Conservation (phyloP, 2,888 invertebrate genomes). For the Microchrysa polita region DNA sequence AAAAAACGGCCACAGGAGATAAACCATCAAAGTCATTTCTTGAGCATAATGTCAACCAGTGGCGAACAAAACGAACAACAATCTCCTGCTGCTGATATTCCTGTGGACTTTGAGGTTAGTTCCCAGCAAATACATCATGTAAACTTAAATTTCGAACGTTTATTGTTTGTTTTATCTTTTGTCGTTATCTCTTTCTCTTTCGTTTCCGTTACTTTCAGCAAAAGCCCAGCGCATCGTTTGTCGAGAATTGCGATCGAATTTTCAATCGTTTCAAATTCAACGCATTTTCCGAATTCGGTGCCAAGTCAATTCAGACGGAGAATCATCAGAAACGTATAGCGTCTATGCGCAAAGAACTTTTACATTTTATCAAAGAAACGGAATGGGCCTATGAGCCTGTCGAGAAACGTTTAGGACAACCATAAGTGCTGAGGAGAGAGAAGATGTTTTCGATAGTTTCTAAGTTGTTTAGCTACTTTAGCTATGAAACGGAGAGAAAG, state of each 20-base stretch:
- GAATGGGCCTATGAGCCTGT: slow-evolving; percentile 82
- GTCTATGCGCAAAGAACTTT: slow-evolving; percentile 75
- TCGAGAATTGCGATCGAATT: slow-evolving; percentile 54
- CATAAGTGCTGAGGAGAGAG: slow-evolving; percentile 38
- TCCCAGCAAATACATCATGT: too few species aligned
- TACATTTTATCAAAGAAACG: slow-evolving; percentile 80
- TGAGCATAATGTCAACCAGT: slow-evolving; percentile 25
- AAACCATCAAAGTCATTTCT: background rate
- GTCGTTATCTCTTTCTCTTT: background rate
- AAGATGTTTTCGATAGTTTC: slow-evolving; percentile 66
- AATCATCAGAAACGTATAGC: slow-evolving; percentile 77
- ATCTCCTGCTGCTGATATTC: background rate
- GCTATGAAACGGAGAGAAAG: slow-evolving; percentile 54
- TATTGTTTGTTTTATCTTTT: background rate
- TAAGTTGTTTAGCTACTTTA: slow-evolving; percentile 63
- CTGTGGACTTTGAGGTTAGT: slow-evolving; percentile 24
- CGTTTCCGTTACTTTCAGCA: background rate
- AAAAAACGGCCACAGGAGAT: background rate
- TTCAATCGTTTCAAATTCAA: slow-evolving; percentile 57
- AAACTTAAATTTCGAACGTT: too few species aligned
- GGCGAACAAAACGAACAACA: background rate
- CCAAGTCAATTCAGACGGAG: slow-evolving; percentile 70
- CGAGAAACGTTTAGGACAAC: slow-evolving; percentile 73
- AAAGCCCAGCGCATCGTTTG: slow-evolving; percentile 17
- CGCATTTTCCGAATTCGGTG: slow-evolving; percentile 56